Percentiles rank a stretch among this genome's conserved stretches.
phyloP scores from a whole-genome alignment of 2,888 invertebrate genomes.

The Sarcophaga rosellei region DNA sequence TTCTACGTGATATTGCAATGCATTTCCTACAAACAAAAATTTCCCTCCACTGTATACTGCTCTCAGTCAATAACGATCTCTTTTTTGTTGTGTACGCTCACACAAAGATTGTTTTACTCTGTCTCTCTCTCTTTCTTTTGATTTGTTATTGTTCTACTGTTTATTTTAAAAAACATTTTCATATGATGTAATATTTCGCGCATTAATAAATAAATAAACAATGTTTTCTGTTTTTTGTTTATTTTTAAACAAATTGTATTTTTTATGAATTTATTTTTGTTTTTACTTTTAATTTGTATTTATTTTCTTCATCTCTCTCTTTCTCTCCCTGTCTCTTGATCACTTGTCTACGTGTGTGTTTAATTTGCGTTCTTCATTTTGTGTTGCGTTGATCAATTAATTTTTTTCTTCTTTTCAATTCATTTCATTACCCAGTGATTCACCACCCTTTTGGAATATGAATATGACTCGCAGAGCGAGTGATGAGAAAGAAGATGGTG shows the following conservation, averaged over 20 bases:
- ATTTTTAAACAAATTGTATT: background rate
- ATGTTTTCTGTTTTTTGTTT: constrained; percentile 1
- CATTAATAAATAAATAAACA: background rate
- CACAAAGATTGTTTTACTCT: no score
- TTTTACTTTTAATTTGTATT: background rate
- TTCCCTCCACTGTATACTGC: background rate
- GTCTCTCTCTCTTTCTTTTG: no score
- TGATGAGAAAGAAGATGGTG: background rate
- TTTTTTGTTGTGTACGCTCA: no score
- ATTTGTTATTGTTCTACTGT: background rate
- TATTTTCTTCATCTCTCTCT: background rate
- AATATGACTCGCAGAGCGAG: background rate
- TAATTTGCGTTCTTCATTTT: background rate
- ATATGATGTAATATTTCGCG: constrained; percentile 42
- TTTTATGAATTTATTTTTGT: no score
- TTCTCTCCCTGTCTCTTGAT: background rate
- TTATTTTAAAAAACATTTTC: constrained; percentile 8
- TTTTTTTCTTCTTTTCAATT: constrained; percentile 6
- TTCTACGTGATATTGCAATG: constrained; percentile 2
- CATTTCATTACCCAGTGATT: constrained; percentile 31
- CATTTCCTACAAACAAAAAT: constrained; percentile 8
- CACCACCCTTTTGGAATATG: constrained; percentile 23
- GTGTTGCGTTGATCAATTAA: background rate
- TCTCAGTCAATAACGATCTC: background rate
- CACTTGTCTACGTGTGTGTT: constrained; percentile 1